These are phyloP conservation scores for Poeciliopsis turneri DNA, from an alignment of 2,797 vertebrate genomes.

Conservation along the genomic window DNA sequence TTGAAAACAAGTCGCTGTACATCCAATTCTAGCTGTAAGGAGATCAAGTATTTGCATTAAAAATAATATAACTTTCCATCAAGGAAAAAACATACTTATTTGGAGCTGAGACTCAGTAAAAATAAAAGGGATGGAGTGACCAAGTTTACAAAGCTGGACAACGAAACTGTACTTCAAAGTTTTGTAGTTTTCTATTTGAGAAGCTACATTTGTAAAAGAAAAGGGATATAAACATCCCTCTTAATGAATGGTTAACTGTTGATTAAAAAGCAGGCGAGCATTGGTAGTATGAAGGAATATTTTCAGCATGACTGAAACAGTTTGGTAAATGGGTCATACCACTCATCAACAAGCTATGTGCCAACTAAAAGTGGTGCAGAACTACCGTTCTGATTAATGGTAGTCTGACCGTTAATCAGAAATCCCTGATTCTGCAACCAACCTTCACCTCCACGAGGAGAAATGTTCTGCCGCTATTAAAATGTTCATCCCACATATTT, in stretches of 20 bases:
- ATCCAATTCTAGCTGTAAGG: neutral
- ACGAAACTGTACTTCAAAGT: neutral
- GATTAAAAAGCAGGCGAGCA: neutral
- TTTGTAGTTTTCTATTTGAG: neutral
- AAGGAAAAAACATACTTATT: neutral
- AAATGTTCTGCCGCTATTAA: neutral
- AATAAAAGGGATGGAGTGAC: neutral
- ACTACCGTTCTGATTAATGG: too few species aligned
- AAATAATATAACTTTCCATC: neutral
- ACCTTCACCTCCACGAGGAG: neutral
- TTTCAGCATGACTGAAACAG: neutral
- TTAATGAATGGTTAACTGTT: neutral
- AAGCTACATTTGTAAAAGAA: neutral
- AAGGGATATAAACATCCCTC: neutral
- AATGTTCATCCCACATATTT: too few species aligned
- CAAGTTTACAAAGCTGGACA: neutral
- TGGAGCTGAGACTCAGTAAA: neutral
- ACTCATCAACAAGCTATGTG: neutral
- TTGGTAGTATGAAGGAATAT: neutral
- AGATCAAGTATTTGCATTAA: neutral
- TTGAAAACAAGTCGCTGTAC: neutral
- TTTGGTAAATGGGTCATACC: neutral
- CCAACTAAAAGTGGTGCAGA: neutral
- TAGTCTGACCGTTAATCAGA: too few species aligned
- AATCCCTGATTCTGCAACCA: neutral